Percentiles rank a stretch among this genome's conserved stretches.
These are phyloP conservation scores for Polyploca ridens DNA, from an alignment of 2,888 invertebrate species.

Conservation along the genomic window DNA sequence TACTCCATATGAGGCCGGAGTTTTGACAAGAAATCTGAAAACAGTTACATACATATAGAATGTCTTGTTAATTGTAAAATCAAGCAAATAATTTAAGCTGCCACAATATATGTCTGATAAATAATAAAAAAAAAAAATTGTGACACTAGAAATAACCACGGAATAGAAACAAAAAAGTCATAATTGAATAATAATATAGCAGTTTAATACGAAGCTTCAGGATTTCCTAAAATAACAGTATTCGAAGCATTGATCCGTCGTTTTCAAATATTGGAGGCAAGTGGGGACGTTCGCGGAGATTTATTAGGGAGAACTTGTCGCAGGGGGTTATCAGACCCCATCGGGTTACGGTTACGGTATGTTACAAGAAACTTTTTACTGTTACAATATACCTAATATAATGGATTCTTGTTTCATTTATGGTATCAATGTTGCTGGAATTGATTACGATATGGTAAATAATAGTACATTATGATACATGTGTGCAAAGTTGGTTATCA, in stretches of 20 bases:
- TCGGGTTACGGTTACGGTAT: conserved; percentile 4
- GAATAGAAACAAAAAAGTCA: neutral
- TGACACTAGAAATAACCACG: too few relatives aligned
- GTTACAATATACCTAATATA: neutral
- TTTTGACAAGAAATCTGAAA: too few relatives aligned
- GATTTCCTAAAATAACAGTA: conserved; percentile 16
- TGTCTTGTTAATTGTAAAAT: too few relatives aligned
- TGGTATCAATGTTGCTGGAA: too few relatives aligned
- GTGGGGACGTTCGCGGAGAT: conserved; percentile 55
- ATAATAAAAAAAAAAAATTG: too few relatives aligned
- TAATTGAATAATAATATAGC: neutral
- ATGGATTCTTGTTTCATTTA: neutral
- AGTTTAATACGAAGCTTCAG: neutral
- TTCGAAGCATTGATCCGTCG: conserved; percentile 50
- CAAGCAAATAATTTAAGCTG: too few relatives aligned
- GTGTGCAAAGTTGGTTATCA: too few relatives aligned
- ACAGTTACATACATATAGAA: too few relatives aligned
- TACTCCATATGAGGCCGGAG: too few relatives aligned
- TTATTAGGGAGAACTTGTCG: conserved; percentile 55
- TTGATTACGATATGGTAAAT: too few relatives aligned
- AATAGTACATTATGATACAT: too few relatives aligned
- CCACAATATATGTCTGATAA: too few relatives aligned
- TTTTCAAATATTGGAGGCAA: conserved; percentile 55
- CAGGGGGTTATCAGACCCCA: conserved; percentile 21
- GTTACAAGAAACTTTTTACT: conserved; percentile 8